These are phyloP conservation scores for Ochlodes sylvanus DNA, from an alignment of 2,888 invertebrate species.

Conservation along the genomic window DNA sequence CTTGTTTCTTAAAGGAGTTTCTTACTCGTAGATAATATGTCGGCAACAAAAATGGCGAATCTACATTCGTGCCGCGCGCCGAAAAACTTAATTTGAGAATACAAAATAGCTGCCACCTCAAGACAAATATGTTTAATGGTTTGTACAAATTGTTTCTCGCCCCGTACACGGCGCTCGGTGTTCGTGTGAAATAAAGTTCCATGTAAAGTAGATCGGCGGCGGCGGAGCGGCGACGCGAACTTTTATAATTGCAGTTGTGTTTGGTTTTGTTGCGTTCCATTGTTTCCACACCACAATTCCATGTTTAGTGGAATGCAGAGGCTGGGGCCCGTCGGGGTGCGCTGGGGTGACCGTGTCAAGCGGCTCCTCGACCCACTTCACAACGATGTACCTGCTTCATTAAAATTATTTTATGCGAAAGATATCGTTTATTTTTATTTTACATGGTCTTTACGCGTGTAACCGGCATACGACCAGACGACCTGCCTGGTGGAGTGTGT, in stretches of 20 bases:
- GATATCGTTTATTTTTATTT: too few relatives aligned
- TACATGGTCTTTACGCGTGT: too few relatives aligned
- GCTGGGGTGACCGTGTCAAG: not conserved
- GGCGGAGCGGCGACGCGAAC: constrained; percentile 14
- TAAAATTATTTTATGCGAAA: too few relatives aligned
- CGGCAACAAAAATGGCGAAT: not conserved
- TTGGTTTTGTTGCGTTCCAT: constrained; percentile 24
- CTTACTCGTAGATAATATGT: not conserved
- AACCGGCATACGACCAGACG: too few relatives aligned
- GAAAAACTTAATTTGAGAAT: not conserved
- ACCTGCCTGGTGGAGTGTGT: too few relatives aligned
- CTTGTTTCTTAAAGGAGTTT: too few relatives aligned
- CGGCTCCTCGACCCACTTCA: constrained; percentile 1
- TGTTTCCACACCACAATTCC: constrained; percentile 17
- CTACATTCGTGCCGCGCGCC: not conserved
- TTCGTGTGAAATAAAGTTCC: constrained; percentile 13
- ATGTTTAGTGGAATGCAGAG: constrained; percentile 9
- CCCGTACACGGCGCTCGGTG: not conserved
- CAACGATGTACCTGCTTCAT: not conserved
- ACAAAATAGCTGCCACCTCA: constrained; percentile 1
- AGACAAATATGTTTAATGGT: constrained; percentile 6
- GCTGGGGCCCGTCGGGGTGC: too few relatives aligned
- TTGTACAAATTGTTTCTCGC: constrained; percentile 3
- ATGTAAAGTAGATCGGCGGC: not conserved
- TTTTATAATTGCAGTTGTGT: constrained; percentile 31